phyloP scores from a whole-genome alignment of 2,888 invertebrate species.

The Drosophila incognita region DNA sequence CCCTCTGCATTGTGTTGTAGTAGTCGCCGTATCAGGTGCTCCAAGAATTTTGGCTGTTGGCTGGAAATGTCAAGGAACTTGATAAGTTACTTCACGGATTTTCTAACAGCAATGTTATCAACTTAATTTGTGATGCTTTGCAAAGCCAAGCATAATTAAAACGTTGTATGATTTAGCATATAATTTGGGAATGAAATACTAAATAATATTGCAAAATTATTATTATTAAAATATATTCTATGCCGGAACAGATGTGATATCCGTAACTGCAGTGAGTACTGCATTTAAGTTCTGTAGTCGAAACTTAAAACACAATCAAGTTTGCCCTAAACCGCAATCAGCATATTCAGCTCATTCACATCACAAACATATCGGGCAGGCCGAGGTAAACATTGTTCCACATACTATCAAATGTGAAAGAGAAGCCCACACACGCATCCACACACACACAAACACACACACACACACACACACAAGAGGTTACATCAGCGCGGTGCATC shows the following conservation, averaged over 20 bases:
- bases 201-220: background rate
- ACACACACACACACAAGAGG: background rate
- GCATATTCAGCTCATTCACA: constrained; percentile 15
- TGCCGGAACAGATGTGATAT: background rate
- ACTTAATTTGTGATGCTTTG: constrained; percentile 1
- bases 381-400: constrained; percentile 10
- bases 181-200: background rate
- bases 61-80: constrained; percentile 44
- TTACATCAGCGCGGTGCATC: constrained; percentile 40
- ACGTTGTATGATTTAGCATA: background rate
- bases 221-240: background rate
- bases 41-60: constrained; percentile 28
- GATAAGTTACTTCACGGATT: constrained; percentile 49
- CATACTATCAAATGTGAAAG: constrained; percentile 1
- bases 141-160: constrained; percentile 6
- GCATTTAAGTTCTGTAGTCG: background rate
- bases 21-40: constrained; percentile 25
- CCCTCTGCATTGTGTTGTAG: background rate
- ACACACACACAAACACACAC: constrained; percentile 4
- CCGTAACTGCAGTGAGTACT: background rate
- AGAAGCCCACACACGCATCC: constrained; percentile 9
- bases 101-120: constrained; percentile 12
- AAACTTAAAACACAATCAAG: constrained; percentile 4
- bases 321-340: constrained; percentile 22
- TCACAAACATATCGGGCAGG: constrained; percentile 21